These are phyloP conservation scores for Thaumetopoea pityocampa DNA, from an alignment of 1,140 invertebrate species.

Conservation along the genomic window DNA sequence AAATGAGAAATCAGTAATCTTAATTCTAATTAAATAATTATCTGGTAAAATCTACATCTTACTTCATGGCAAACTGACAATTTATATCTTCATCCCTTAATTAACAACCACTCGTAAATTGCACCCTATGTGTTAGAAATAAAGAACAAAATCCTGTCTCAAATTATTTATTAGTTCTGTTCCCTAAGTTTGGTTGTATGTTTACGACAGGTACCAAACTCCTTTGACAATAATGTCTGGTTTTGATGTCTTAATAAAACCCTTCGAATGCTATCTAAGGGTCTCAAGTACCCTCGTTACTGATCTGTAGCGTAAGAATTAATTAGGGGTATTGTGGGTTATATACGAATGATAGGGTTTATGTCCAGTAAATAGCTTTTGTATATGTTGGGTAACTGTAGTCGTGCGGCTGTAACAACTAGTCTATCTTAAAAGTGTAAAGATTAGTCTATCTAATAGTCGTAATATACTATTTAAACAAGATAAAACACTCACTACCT, in stretches of 20 bases:
- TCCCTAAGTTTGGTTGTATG: conserved; percentile 15
- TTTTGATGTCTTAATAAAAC: conserved; percentile 51
- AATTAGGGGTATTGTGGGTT: conserved; percentile 33
- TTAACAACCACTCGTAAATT: too few relatives aligned
- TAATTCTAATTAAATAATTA: conserved; percentile 20
- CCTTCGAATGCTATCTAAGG: conserved; percentile 37
- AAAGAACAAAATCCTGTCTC: neutral
- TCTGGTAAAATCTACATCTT: conserved; percentile 15
- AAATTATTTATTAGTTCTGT: neutral
- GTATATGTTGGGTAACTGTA: too few relatives aligned
- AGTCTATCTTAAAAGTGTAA: too few relatives aligned
- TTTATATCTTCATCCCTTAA: too few relatives aligned
- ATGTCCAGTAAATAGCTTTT: conserved; percentile 1
- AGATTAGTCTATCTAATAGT: too few relatives aligned
- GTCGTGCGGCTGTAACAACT: too few relatives aligned
- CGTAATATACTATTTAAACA: too few relatives aligned
- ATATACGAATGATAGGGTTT: conserved; percentile 9
- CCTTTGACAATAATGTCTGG: conserved; percentile 35
- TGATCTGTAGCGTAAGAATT: conserved; percentile 22
- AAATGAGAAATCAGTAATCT: conserved; percentile 1
- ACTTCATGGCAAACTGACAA: conserved; percentile 4
- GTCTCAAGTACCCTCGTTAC: conserved; percentile 27
- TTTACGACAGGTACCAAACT: conserved; percentile 44
- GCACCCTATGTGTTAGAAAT: fast-evolving
- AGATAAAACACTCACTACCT: too few relatives aligned